Base-by-base conservation (phyloP, 1,140 invertebrate genomes). In the Drosophila repletoides region DNA sequence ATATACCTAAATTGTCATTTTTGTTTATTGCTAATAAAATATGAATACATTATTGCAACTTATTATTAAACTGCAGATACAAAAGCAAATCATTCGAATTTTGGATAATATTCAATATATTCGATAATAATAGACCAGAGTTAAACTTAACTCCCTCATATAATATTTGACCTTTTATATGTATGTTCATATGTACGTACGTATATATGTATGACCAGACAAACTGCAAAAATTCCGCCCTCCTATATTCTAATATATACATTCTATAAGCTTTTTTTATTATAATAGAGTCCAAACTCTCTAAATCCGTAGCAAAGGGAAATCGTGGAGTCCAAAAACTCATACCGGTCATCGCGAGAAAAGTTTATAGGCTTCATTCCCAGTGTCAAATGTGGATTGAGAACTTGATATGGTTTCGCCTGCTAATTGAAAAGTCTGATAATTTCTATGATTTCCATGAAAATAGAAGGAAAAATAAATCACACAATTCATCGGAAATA, bases 381-480 rank as follows among this genome's bases (percentile, higher is more conserved):
- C 10, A 34, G n/a, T 33, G 28, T 14, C 10, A 22, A 21, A 22
- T 26, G 9, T 28, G 1, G 5, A 17, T 22, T 19, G 45, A 4
- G 9, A 7, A 45, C 48, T 72, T 72, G 34, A 53, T 86, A 86
- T 46, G 79, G 79, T 83, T 83, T 84, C 53, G 12, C 19, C 40
- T 29, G 33, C 38, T 77, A 83, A 83, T 77, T 84, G 61, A 49
- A 14, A 22, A 36, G 48, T 55, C 58, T 40, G 24, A 70, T 7
- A 5, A 80, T 63, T 80, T 76, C 49, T 77, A 77, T 33, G 79
- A 84, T 74, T 83, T 83, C 79, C 9, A 41, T 34, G 26, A 28
- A 24, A 38, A 5, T 5, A 14, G 33, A 31, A 33, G 12, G 5
- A 10, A 43, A 19, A 56, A 38, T 26, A 7, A 29, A 64, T 59